A percentile compares a stretch with the other conserved stretches of the same genome.
These are phyloP conservation scores for Drosophila biarmipes DNA, from an alignment of 1,140 invertebrate species.

Conservation along the genomic window DNA sequence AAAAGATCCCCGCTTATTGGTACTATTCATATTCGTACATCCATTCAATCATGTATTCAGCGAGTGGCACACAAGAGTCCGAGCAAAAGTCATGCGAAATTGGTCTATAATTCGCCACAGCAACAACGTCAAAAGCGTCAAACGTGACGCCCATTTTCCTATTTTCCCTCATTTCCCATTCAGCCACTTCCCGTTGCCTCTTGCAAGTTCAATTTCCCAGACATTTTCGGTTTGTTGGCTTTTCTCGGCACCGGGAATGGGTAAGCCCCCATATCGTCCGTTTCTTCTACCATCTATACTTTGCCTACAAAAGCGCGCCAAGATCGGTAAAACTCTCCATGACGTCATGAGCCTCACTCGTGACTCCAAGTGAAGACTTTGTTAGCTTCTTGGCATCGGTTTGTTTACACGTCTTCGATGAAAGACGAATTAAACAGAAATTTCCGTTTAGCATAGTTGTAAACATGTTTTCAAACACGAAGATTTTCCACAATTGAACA, in stretches of 20 bases:
- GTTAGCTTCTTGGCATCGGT: conserved; percentile 3
- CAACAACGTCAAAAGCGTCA: conserved; percentile 53
- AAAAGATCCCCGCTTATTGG: conserved; percentile 14
- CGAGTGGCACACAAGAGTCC: conserved; percentile 23
- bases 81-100: conserved; percentile 35
- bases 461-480: conserved; percentile 53
- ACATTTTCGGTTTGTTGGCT: conserved; percentile 21
- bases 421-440: conserved; percentile 27
- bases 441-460: conserved; percentile 62
- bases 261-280: conserved; percentile 42
- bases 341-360: conserved; percentile 61
- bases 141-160: conserved; percentile 43
- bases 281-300: neutral
- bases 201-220: conserved; percentile 42
- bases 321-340: conserved; percentile 52
- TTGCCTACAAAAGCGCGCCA: conserved; percentile 31
- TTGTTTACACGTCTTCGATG: conserved; percentile 10
- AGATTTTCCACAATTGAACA: conserved; percentile 26
- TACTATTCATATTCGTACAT: conserved; percentile 29
- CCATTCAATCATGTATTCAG: conserved; percentile 35
- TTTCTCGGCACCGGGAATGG: conserved; percentile 55
- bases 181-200: conserved; percentile 36
- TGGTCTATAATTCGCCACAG: conserved; percentile 58
- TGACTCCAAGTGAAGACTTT: conserved; percentile 52
- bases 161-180: conserved; percentile 28